phyloP scores from a whole-genome alignment of 2,888 invertebrate genomes.

The Pterostichus madidus region DNA sequence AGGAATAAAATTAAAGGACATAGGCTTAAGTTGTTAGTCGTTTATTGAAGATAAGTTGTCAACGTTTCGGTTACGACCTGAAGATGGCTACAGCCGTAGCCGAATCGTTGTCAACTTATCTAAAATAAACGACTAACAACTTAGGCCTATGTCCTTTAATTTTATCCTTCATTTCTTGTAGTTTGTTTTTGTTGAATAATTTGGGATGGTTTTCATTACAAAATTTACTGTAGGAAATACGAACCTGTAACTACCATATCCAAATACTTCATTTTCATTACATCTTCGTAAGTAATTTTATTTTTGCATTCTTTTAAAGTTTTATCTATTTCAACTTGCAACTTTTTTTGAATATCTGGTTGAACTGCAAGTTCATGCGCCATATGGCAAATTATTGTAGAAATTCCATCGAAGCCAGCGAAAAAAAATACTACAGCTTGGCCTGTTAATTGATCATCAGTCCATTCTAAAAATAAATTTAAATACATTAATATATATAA shows the following conservation, averaged over 20 bases:
- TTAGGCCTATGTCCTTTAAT: no score
- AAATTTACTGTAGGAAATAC: background rate
- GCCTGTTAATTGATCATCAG: conserved; percentile 79
- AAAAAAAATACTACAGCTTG: conserved; percentile 79
- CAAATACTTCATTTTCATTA: conserved; percentile 81
- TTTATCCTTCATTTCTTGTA: no score
- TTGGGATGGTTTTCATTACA: no score
- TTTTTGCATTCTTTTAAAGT: conserved; percentile 70
- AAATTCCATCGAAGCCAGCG: conserved; percentile 78
- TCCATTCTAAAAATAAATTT: conserved; percentile 65
- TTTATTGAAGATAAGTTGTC: no score
- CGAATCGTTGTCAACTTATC: no score
- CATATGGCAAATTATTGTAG: conserved; percentile 77
- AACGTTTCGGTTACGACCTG: no score
- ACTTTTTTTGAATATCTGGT: conserved; percentile 80
- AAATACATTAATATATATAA: no score
- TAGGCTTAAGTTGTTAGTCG: no score
- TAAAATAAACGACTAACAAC: no score
- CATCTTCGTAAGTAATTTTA: conserved; percentile 78
- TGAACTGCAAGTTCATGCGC: conserved; percentile 81
- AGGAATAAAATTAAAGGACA: no score
- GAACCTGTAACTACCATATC: conserved; percentile 82
- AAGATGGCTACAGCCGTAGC: no score
- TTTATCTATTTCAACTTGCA: conserved; percentile 77
- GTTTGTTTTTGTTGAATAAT: no score